Evolutionary conservation across 2,113 vertebrate species (phyloP), one percentile per base, ranked within the genome.

Genomic region (Coregonus clupeaformis): DNA sequence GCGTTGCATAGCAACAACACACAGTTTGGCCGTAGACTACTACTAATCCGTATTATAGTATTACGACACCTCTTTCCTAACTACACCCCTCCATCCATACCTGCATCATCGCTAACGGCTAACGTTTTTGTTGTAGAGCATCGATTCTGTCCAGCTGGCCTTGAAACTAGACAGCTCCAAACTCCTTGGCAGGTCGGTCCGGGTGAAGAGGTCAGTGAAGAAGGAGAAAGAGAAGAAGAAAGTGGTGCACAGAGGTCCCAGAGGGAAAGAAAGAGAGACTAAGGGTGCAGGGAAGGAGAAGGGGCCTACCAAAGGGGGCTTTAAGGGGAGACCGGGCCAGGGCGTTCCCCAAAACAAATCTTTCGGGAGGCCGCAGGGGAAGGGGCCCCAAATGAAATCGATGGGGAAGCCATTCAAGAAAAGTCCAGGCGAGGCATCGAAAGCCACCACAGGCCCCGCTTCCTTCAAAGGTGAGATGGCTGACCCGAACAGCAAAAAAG

Each of bases 101-200:
- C 78, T 32, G 36, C 36, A 36, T 36, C 36, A 42, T 42, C 36
- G 3, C 36, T 42, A 42, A 42, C 9, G 9, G 36, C 9, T 42
- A 49, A 12, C 4, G 36, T 42, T 32, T 60, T 14, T 16, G 20
- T 47, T 30, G 6, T 79, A 99, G 97, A 95, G 86, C 18, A 85
- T 83, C 0, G 97, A 99, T 79, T 92, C 95, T 0, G 97, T 98
- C 16, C 93, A 95, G 80, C 90, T 99, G 73, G 96, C 97, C 3
- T 77, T 98, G 86, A 93, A 95, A n/a, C 92, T 98, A 80, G 93
- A 97, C 16, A 87, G 91, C 65, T 94, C 92, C 0, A 86, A 91
- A 69, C 88, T 99, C 72, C 87, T 94, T 87, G 94, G 95, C 71
- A 90, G 97, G 68, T 90, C 92, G 66, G 71, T 98, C 14, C 86